Evolutionary conservation across 2,113 vertebrate genomes (phyloP).

Genomic region (Gavia stellata): DNA sequence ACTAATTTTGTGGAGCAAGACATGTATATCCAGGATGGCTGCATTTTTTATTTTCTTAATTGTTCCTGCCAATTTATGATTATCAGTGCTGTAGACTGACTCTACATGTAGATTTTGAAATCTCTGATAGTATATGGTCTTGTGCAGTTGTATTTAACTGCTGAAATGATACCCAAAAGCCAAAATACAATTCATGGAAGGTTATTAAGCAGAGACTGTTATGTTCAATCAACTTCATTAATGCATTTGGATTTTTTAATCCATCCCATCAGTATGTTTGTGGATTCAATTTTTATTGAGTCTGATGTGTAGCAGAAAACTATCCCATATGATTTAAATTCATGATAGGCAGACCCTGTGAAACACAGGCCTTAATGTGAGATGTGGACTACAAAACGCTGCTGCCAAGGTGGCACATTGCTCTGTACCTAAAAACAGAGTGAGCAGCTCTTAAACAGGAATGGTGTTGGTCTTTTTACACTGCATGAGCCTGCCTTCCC

Average conservation of each 20-base stretch:
- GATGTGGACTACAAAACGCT: not conserved
- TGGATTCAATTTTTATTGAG: constrained; percentile 2
- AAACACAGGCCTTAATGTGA: not conserved
- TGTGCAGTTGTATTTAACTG: not conserved
- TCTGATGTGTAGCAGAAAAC: not conserved
- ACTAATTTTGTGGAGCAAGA: not conserved
- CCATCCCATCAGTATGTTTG: not conserved
- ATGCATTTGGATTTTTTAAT: not conserved
- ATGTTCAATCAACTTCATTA: not conserved
- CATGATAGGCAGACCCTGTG: not conserved
- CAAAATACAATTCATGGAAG: not conserved
- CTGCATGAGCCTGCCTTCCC: not conserved
- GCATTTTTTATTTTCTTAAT: not conserved
- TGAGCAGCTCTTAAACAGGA: not conserved
- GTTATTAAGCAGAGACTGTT: constrained; percentile 7
- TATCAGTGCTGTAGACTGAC: not conserved
- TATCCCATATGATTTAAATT: not conserved
- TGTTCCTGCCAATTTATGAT: not conserved
- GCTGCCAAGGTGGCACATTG: not conserved
- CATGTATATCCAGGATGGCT: not conserved
- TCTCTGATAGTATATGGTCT: not conserved
- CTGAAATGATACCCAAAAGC: not conserved
- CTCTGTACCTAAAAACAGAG: not conserved
- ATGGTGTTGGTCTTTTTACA: not conserved
- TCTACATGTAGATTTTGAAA: not conserved